Conservation (phyloP, 2,113 vertebrate species). For the Rhinichthys klamathensis region DNA sequence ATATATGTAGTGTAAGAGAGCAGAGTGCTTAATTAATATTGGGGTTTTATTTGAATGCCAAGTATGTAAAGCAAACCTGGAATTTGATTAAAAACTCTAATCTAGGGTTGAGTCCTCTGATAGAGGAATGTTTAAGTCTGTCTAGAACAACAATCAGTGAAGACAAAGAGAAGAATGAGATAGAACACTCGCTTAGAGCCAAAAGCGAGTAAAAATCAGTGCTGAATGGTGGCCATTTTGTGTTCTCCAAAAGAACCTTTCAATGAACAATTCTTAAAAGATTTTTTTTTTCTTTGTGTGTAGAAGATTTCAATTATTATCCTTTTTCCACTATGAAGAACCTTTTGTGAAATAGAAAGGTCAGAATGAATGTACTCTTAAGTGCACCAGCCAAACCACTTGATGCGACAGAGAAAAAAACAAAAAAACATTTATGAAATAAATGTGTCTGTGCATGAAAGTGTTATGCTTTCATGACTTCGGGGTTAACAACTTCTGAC, state of each 20-base stretch:
- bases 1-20: not conserved
- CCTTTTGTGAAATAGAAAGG: not conserved
- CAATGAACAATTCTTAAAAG: not conserved
- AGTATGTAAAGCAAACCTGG: not conserved
- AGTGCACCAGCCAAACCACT: not conserved
- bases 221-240: no score
- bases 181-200: no score
- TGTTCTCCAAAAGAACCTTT: not conserved
- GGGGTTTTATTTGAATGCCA: not conserved
- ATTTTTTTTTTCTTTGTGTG: not conserved
- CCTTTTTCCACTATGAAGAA: not conserved
- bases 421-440: not conserved
- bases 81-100: constrained; percentile 2
- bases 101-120: not conserved
- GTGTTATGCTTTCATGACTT: not conserved
- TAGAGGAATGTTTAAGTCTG: constrained; percentile 58
- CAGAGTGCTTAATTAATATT: not conserved
- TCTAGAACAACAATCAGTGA: constrained; percentile 59
- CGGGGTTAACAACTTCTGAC: not conserved
- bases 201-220: no score
- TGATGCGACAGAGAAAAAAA: not conserved
- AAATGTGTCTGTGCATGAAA: not conserved
- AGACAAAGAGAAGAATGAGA: not conserved
- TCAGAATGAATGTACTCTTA: not conserved
- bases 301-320: not conserved